phyloP scores from a whole-genome alignment of 1,140 invertebrate species.

The Bombus sibiricus region DNA sequence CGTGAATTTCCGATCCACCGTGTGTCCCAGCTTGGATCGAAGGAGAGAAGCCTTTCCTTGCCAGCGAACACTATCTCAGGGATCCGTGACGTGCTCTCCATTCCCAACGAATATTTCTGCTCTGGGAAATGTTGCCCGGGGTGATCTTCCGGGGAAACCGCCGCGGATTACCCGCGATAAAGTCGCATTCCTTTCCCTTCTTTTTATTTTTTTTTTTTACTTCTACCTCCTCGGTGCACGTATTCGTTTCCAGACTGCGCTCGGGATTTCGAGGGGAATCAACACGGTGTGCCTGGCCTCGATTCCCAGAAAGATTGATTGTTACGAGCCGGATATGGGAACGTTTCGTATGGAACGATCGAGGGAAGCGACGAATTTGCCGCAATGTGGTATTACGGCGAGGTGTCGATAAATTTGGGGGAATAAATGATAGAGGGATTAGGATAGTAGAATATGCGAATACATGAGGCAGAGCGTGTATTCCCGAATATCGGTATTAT shows the following conservation, averaged over 20 bases:
- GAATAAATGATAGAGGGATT: neutral
- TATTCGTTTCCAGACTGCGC: neutral
- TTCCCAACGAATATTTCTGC: constrained; percentile 57
- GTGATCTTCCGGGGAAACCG: neutral
- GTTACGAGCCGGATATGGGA: constrained; percentile 5
- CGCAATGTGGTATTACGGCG: neutral
- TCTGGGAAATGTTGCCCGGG: neutral
- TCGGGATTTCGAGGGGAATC: neutral
- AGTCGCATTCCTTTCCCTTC: neutral
- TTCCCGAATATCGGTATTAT: neutral
- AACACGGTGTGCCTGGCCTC: neutral
- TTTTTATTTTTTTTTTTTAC: neutral
- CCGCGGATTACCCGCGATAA: constrained; percentile 40
- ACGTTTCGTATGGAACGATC: constrained; percentile 15
- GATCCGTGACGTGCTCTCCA: constrained; percentile 58
- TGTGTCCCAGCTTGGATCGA: constrained; percentile 38
- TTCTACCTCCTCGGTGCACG: neutral
- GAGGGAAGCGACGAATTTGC: constrained; percentile 5
- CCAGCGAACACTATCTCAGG: constrained; percentile 47
- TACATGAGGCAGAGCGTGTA: neutral
- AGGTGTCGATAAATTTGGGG: neutral
- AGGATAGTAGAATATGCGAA: neutral
- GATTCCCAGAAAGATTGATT: constrained; percentile 2
- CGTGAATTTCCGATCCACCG: constrained; percentile 48
- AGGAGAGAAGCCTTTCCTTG: constrained; percentile 16